These are phyloP conservation scores for Eidolon dupreanum DNA, from an alignment of 2,797 vertebrate genomes.

Conservation along the genomic window DNA sequence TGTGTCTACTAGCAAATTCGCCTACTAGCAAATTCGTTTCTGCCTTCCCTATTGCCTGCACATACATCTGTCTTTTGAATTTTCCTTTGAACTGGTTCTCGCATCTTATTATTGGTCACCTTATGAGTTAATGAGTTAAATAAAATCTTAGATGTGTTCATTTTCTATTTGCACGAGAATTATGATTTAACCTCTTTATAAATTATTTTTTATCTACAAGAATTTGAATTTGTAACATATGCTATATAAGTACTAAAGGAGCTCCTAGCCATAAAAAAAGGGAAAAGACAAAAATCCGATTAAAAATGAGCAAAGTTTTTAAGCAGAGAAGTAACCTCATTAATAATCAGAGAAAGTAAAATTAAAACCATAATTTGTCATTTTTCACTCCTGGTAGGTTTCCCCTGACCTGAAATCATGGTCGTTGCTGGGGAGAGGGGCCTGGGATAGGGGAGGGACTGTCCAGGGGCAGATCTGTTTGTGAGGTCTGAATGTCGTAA, in stretches of 20 bases:
- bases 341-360: not conserved
- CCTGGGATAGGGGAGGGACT: not conserved
- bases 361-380: rapidly evolving
- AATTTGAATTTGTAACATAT: not conserved
- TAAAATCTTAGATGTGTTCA: not conserved
- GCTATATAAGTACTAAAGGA: not conserved
- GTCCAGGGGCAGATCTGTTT: not conserved
- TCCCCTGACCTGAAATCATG: not conserved
- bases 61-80: not conserved
- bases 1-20: rapidly evolving
- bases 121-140: not conserved
- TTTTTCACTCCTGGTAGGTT: not conserved
- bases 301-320: not conserved
- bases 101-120: not conserved
- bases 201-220: not conserved
- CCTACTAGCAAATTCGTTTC: rapidly evolving
- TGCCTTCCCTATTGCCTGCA: rapidly evolving
- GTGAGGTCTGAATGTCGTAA: not conserved
- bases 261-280: not conserved
- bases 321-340: not conserved
- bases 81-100: not conserved
- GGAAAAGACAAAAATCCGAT: not conserved
- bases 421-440: not conserved
- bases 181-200: not conserved
- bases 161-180: not conserved